These are phyloP conservation scores for Phoxinus phoxinus DNA, from an alignment of 2,113 vertebrate genomes.

Conservation along the genomic window DNA sequence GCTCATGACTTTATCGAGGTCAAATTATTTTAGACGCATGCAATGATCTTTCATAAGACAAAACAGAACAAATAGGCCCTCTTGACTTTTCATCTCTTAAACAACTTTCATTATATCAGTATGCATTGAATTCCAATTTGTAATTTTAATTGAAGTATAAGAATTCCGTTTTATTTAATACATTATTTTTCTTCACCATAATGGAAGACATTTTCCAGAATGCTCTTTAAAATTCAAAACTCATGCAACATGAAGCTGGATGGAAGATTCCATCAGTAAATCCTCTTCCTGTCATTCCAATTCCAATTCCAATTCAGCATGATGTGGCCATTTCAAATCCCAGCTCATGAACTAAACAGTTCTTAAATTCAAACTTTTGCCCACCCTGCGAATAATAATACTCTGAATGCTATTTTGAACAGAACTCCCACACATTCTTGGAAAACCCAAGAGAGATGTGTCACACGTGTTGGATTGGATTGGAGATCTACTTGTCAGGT, in stretches of 20 bases:
- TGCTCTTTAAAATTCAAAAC: neutral
- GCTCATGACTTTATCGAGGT: slow-evolving; percentile 9
- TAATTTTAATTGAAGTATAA: neutral
- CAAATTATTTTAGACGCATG: slow-evolving; percentile 11
- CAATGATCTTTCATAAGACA: slow-evolving; percentile 16
- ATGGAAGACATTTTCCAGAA: neutral
- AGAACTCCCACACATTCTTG: neutral
- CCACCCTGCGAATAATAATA: neutral
- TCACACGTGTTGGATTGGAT: neutral
- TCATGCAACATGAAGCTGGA: neutral
- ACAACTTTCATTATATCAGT: neutral
- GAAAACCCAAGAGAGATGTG: neutral
- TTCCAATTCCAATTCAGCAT: neutral
- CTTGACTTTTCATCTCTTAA: slow-evolving; percentile 9
- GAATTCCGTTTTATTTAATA: neutral
- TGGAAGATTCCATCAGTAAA: neutral
- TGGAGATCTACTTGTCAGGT: slow-evolving; percentile 48
- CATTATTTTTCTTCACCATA: neutral
- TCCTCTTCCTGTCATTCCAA: neutral
- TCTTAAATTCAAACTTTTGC: neutral
- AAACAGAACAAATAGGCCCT: neutral
- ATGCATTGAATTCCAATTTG: neutral
- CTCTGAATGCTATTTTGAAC: neutral
- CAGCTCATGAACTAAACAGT: neutral
- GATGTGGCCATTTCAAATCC: neutral